These are phyloP conservation scores for Eumacrocentrus americanus DNA, from an alignment of 2,888 invertebrate species.

Conservation along the genomic window DNA sequence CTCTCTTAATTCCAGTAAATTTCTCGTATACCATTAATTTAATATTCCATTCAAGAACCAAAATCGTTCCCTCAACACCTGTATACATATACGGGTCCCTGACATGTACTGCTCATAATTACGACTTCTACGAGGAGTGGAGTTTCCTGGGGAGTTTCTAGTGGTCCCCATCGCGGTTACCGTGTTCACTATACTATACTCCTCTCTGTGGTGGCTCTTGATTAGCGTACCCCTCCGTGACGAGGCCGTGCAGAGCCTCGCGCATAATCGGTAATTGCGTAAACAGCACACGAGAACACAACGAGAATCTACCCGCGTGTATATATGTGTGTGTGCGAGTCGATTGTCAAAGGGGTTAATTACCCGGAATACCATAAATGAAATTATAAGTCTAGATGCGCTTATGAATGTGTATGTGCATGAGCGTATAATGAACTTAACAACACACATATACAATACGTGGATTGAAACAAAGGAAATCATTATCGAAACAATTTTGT, in stretches of 20 bases:
- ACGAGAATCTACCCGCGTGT: slow-evolving; percentile 28
- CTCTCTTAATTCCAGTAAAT: too few species aligned
- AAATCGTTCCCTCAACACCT: neutral
- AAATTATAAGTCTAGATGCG: slow-evolving; percentile 26
- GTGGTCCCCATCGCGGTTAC: slow-evolving; percentile 10
- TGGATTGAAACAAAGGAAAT: too few species aligned
- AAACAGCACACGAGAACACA: slow-evolving; percentile 33
- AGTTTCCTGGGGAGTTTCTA: slow-evolving; percentile 6
- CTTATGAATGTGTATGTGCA: neutral
- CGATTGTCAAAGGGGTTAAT: slow-evolving; percentile 41
- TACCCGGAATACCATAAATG: slow-evolving; percentile 37
- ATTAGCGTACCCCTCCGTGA: slow-evolving; percentile 23
- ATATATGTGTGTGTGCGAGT: slow-evolving; percentile 30
- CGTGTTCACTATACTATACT: slow-evolving; percentile 3
- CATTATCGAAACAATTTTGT: too few species aligned
- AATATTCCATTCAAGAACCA: neutral
- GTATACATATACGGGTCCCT: neutral
- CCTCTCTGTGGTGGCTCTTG: slow-evolving; percentile 11
- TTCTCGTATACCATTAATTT: neutral
- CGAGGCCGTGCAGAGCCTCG: slow-evolving; percentile 26
- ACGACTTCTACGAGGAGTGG: neutral
- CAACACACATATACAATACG: too few species aligned
- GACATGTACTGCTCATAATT: slow-evolving; percentile 1
- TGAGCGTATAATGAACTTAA: too few species aligned
- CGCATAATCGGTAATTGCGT: slow-evolving; percentile 40